phyloP scores from a whole-genome alignment of 2,888 invertebrate genomes.

The Ctenicera cuprea region DNA sequence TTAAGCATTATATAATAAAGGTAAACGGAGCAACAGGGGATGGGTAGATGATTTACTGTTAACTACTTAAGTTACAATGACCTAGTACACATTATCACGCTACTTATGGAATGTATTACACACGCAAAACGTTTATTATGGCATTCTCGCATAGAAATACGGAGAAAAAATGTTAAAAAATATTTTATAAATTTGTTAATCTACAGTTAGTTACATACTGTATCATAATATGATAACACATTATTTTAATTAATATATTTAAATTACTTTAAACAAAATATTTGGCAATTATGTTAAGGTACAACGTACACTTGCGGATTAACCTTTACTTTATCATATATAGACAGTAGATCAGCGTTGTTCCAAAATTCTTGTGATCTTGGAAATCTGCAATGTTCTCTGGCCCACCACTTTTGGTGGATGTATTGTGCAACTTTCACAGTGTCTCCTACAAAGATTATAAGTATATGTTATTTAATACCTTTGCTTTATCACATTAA shows the following conservation, averaged over 20 bases:
- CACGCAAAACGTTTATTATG: neutral
- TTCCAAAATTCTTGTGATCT: constrained; percentile 26
- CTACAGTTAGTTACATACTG: no score
- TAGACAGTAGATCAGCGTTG: neutral
- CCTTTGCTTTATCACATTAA: no score
- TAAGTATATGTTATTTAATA: neutral
- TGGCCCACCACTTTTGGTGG: constrained; percentile 60
- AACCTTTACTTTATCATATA: neutral
- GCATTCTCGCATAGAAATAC: no score
- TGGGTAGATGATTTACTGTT: constrained; percentile 1
- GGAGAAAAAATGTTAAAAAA: no score
- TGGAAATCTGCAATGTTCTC: constrained; percentile 49
- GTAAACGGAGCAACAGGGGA: neutral
- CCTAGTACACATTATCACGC: neutral
- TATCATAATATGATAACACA: no score
- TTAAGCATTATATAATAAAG: neutral
- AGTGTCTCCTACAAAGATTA: constrained; percentile 62
- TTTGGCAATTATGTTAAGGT: no score
- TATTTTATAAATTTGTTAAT: no score
- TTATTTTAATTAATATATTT: no score
- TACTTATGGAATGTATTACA: neutral
- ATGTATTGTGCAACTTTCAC: constrained; percentile 63
- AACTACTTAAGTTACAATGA: constrained; percentile 6
- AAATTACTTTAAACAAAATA: no score
- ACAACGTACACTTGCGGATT: neutral